These are phyloP conservation scores for Lepisosteus osseus DNA, from an alignment of 2,113 vertebrate species.

Conservation along the genomic window DNA sequence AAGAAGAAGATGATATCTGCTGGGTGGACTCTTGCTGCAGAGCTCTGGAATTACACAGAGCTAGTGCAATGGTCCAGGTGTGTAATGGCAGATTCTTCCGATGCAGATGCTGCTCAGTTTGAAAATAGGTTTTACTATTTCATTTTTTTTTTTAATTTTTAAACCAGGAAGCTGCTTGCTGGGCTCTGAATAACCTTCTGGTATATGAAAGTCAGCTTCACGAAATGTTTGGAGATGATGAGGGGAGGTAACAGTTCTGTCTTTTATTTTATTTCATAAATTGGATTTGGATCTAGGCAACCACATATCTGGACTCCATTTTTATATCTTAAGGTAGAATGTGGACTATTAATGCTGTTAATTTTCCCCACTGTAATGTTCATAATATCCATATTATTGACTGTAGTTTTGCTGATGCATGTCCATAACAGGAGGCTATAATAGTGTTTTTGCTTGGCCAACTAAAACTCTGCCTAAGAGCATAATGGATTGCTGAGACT, in stretches of 20 bases:
- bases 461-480: too few relatives aligned
- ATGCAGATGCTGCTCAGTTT: too few relatives aligned
- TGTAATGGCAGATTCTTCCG: conserved; percentile 9
- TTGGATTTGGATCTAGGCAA: too few relatives aligned
- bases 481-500: too few relatives aligned
- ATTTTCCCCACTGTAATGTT: too few relatives aligned
- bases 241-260: conserved; percentile 64
- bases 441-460: too few relatives aligned
- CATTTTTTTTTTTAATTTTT: conserved; percentile 1
- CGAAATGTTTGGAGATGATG: conserved; percentile 74
- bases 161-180: conserved; percentile 85
- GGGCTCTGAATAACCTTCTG: conserved; percentile 86
- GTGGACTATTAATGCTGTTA: too few relatives aligned
- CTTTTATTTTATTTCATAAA: too few relatives aligned
- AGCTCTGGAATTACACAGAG: conserved; percentile 79
- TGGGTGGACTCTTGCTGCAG: conserved; percentile 83
- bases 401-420: not conserved
- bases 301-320: too few relatives aligned
- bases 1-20: conserved; percentile 65
- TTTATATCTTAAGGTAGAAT: too few relatives aligned
- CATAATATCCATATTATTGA: not conserved
- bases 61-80: conserved; percentile 78
- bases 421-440: not conserved
- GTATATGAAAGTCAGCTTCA: conserved; percentile 70
- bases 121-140: not conserved